phyloP scores from a whole-genome alignment of 2,797 vertebrate genomes.

The Miichthys miiuy region DNA sequence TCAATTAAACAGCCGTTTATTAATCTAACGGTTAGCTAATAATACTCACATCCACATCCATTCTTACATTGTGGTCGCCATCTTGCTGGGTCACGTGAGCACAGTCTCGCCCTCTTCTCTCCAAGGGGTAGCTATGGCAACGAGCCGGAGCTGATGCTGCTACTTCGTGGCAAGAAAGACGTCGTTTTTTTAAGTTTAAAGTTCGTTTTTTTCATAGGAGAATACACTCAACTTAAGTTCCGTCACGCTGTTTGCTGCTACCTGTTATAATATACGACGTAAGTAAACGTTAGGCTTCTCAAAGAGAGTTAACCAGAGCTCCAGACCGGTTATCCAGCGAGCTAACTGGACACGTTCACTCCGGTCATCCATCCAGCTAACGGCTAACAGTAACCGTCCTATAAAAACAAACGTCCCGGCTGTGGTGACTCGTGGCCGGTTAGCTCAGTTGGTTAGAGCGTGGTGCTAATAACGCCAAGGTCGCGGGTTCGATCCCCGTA shows the following conservation, averaged over 20 bases:
- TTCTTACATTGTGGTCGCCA: conserved; percentile 77
- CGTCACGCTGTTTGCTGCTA: neutral
- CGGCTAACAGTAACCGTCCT: too few relatives aligned
- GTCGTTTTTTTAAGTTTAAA: neutral
- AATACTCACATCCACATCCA: conserved; percentile 73
- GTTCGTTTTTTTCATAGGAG: neutral
- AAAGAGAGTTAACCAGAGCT: neutral
- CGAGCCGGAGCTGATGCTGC: conserved; percentile 15
- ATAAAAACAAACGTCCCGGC: neutral
- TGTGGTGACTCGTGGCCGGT: conserved; percentile 6
- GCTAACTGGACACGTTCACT: neutral
- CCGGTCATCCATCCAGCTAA: too few relatives aligned
- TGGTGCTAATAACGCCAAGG: conserved; percentile 81
- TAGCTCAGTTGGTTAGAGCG: conserved; percentile 76
- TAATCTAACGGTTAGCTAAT: conserved; percentile 45
- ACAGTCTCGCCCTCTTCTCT: conserved; percentile 59
- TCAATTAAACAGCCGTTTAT: neutral
- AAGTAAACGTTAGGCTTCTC: neutral
- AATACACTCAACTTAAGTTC: neutral
- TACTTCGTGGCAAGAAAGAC: neutral
- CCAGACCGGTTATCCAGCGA: neutral
- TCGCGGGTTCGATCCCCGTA: conserved; percentile 66
- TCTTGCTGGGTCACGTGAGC: conserved; percentile 80
- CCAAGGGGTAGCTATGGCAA: conserved; percentile 73
- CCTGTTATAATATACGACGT: too few relatives aligned